A percentile compares a stretch with the other conserved stretches of the same genome.
Conservation (phyloP, 2,888 invertebrate genomes). For the Pammene aurita region DNA sequence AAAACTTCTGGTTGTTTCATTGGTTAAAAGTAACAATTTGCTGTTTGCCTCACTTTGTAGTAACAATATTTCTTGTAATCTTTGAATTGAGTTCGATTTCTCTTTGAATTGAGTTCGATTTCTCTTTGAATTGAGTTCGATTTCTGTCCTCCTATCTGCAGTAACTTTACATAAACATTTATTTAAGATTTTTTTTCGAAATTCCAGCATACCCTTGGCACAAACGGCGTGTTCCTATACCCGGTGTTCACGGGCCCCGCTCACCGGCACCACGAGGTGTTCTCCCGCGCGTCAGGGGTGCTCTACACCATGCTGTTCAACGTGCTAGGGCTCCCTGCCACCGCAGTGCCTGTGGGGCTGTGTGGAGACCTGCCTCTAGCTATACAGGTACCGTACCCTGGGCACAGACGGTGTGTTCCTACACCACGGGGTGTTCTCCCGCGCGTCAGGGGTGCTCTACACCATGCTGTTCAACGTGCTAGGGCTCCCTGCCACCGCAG, state of each 20-base stretch:
- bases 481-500: slow-evolving; percentile 89
- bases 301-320: slow-evolving; percentile 87
- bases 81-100: no score
- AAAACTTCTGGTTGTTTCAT: no score
- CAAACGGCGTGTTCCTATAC: slow-evolving; percentile 88
- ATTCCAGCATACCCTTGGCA: slow-evolving; percentile 83
- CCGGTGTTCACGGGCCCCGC: slow-evolving; percentile 87
- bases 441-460: no score
- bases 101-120: no score
- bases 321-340: slow-evolving; percentile 88
- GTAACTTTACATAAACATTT: no score
- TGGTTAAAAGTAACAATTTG: no score
- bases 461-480: slow-evolving; percentile 87
- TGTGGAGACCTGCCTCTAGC: slow-evolving; percentile 84
- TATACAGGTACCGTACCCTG: background rate
- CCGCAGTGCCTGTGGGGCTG: slow-evolving; percentile 89
- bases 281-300: slow-evolving; percentile 83
- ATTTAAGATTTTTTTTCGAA: background rate
- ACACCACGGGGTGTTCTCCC: no score
- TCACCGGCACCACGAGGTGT: slow-evolving; percentile 85
- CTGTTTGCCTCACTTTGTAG: no score
- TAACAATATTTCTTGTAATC: no score
- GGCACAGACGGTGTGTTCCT: no score
- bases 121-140: no score
- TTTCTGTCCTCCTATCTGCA: no score